Evolutionary conservation across 2,888 invertebrate genomes (phyloP).

Genomic region (Entomobrya multifasciata): DNA sequence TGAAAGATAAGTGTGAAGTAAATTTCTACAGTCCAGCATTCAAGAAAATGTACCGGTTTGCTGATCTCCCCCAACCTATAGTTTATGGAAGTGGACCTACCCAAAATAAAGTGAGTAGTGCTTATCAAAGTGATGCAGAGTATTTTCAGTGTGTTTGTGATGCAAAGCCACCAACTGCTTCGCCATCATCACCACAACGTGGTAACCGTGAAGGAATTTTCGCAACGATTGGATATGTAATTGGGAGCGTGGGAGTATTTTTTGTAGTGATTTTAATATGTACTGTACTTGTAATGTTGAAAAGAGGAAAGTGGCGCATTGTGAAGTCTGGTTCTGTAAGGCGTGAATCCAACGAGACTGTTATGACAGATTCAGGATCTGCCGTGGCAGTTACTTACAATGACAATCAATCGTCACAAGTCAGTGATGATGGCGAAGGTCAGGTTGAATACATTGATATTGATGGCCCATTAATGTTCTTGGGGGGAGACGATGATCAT

Average conservation of each 20-base stretch:
- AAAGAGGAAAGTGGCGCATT: neutral
- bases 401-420: no score
- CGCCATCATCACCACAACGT: neutral
- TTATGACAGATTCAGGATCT: neutral
- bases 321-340: no score
- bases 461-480: neutral
- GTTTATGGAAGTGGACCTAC: neutral
- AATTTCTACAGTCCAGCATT: neutral
- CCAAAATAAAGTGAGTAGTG: neutral
- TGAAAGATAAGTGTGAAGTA: neutral
- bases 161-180: neutral
- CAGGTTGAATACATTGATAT: neutral
- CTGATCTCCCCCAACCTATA: neutral
- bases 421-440: no score
- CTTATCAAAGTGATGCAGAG: constrained; percentile 8
- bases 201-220: neutral
- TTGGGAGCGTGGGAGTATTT: neutral
- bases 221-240: neutral
- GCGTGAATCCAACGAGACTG: no score
- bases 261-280: neutral
- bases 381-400: no score
- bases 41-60: constrained; percentile 2
- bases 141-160: constrained; percentile 24
- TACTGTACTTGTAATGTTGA: neutral
- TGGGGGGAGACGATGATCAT: no score